Evolutionary conservation across 2,113 vertebrate species (phyloP), one percentile per base, ranked within the genome.

Genomic region (Pygoscelis antarcticus): DNA sequence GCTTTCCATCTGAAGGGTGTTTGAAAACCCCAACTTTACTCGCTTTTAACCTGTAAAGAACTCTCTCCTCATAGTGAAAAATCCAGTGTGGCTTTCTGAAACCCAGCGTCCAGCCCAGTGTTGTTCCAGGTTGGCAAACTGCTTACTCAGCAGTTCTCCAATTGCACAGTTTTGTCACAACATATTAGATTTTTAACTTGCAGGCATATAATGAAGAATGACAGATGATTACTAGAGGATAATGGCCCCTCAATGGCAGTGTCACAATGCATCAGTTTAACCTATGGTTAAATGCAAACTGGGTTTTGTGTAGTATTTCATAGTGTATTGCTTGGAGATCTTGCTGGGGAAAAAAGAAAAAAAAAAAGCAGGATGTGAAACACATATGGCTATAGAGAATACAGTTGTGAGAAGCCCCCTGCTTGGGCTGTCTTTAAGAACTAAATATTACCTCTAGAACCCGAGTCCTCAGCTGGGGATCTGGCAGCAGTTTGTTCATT

Each of bases 181-280:
- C 61, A 12, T 60, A 66, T 85, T 96, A 92, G 51, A 85, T 83
- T 80, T 94, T 93, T 92, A 94, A 92, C 49, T 87, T 72, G 10
- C 29, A 2, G 4, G 8, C 76, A 55, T 61, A 62, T 89, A 91
- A 98, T 97, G 68, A 72, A 86, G 64, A 92, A 89, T 71, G 96
- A 94, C 97, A 96, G 82, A 47, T 71, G 82, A 90, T 95, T 97
- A 69, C 92, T 83, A 62, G 57, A 60, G 62, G 70, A 93, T 95
- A 95, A 97, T 91, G 70, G 38, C 47, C 26, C 49, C 40, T 66
- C 87, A 79, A 18, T 83, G 85, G 80, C 62, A 66, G 58, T 95
- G 95, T 97, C 97, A 92, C 79, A 81, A 17, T 93, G 69, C 90
- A 96, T 96, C 94, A 96, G 55, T 95, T 97, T 94, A 95, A 95